Percentiles rank a stretch among this genome's conserved stretches.
Evolutionary conservation across 2,888 invertebrate genomes (phyloP).

Genomic region (Megaustenia siamemsis): DNA sequence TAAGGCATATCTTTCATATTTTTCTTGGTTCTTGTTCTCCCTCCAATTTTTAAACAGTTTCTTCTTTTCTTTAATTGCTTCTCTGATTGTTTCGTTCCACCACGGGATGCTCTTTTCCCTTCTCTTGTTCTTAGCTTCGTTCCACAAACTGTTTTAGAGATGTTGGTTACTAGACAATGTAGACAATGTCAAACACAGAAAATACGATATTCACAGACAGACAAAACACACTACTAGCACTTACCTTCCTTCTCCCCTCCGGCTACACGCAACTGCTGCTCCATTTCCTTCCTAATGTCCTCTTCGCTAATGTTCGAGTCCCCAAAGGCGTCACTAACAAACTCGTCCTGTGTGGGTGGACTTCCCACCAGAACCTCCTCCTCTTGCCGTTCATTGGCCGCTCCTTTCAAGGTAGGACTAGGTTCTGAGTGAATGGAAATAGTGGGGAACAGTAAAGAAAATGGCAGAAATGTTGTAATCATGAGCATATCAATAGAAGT

Average conservation of each 20-base stretch:
- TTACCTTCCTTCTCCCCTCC: slow-evolving; percentile 43
- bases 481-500: too few species aligned
- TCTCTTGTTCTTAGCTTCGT: too few species aligned
- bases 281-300: slow-evolving; percentile 85
- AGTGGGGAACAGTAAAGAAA: background rate
- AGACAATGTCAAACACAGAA: background rate
- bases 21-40: too few species aligned
- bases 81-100: too few species aligned
- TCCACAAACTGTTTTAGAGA: too few species aligned
- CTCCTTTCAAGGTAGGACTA: background rate
- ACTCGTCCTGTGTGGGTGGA: slow-evolving; percentile 83
- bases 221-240: background rate
- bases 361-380: slow-evolving; percentile 65
- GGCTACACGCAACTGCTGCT: slow-evolving; percentile 84
- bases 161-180: background rate
- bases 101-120: too few species aligned
- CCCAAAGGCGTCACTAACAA: slow-evolving; percentile 88
- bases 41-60: too few species aligned
- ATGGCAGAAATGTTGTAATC: background rate
- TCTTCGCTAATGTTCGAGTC: slow-evolving; percentile 80
- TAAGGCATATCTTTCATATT: too few species aligned
- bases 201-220: background rate
- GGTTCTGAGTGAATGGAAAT: background rate
- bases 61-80: too few species aligned
- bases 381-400: slow-evolving; percentile 52